Evolutionary conservation across 2,888 invertebrate species (phyloP), one percentile per base, ranked within the genome.

Genomic region (Isotomurus palustris): DNA sequence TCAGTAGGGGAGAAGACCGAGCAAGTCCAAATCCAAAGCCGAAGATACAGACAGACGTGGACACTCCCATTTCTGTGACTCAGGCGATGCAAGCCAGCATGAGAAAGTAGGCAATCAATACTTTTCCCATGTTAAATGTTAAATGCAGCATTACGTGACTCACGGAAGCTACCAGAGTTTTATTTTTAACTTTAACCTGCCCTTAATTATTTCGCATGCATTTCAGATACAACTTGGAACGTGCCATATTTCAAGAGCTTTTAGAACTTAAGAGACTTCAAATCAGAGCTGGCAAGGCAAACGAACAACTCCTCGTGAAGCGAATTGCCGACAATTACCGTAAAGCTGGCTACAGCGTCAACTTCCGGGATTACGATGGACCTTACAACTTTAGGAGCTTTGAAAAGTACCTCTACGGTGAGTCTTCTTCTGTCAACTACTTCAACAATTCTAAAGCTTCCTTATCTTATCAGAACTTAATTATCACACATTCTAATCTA

Each of bases 221-320:
- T 51, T 64, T 35, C 62, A 79, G 92, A 73, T 93, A 92, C 75
- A 90, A 92, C 72, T 82, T 91, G 72, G 93, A 94, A 76, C 80
- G 92, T 58, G 88, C 91, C 73, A 88, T 94, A 71, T 93, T 95
- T 75, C 91, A 94, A 73, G 92, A 94, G 75, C 80, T 95, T 56
- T 80, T 94, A 72, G 94, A 95, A 74, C 77, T 95, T 52, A 95
- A 95, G 76, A 82, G 92, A 51, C 80, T 91, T 67, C 94, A 95
- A 77, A 93, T 94, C 71, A 84, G 93, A 71, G 88, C 91, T 29
- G 91, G 89, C 48, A 86, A 88, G 76, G 82, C 88, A 40, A 91
- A 92, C 72, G 93, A 93, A 76, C 84, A 88, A 27, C 84, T 91
- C 51, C 77, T 92, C 14, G 89, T 92, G 1, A 93, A 92, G 75